Evolutionary conservation across 2,797 vertebrate species (phyloP), one percentile per base, ranked within the genome.

Genomic region (Australoheros facetus): DNA sequence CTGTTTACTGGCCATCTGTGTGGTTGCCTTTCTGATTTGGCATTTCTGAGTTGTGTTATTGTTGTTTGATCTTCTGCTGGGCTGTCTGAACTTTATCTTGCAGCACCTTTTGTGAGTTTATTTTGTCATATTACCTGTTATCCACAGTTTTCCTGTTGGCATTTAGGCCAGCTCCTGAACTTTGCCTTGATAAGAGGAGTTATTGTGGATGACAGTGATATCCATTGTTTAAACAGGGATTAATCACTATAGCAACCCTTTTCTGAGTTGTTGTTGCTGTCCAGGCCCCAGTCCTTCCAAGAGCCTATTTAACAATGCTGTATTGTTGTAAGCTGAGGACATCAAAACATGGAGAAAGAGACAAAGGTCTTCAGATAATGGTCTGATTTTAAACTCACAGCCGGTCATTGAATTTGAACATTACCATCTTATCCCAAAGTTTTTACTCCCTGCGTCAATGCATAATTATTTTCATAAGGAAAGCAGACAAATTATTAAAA

Each of bases 181-280:
- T 28, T 64, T 69, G 12, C 69, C 59, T 82, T 73, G 32, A 87
- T 84, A 51, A 30, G 23, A 54, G 19, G 19, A 12, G 48, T 66
- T 48, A 48, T n/a, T 30, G 42, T 13, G 28, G 23, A 69, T 69
- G 62, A 28, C 62, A 30, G 62, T 30, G 30, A 69, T 69, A 16
- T 51, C 66, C 71, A 87, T 78, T 85, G 86, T 90, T 88, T 75
- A 82, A 87, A 71, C 60, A 62, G 71, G 79, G 88, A 93, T 92
- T 88, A 90, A 82, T 91, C 83, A 84, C 87, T 88, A 69, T 51
- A 87, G 87, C 81, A 89, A 87, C 85, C 77, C 79, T 84, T 66
- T 85, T 62, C 77, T 82, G 72, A 82, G 83, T 81, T 85, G 84
- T 30, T 83, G 56, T 64, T 26, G 51, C 48, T 83, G 72, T 86